Conservation (phyloP, 2,888 invertebrate genomes). For the Petrophora chlorosata region DNA sequence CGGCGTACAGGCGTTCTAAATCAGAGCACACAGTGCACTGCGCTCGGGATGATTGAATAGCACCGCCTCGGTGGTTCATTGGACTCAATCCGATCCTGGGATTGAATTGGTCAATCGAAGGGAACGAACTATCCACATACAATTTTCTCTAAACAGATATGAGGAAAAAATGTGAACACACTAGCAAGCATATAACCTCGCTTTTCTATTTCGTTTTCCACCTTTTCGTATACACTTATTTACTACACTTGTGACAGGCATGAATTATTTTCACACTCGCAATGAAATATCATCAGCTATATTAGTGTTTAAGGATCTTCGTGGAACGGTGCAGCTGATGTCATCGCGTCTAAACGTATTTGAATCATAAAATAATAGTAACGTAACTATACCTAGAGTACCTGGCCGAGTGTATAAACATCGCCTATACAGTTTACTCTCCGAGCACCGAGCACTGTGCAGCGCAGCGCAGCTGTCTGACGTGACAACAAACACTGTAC, state of each 20-base stretch:
- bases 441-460: no score
- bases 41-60: conserved; percentile 51
- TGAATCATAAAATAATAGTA: conserved; percentile 49
- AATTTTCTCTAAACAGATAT: background rate
- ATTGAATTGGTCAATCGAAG: conserved; percentile 29
- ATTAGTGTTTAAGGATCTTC: conserved; percentile 32
- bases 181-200: background rate
- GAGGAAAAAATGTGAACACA: background rate
- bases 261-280: conserved; percentile 24
- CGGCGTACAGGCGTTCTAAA: conserved; percentile 34
- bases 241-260: conserved; percentile 9
- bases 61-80: conserved; percentile 54
- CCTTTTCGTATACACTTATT: background rate
- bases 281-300: conserved; percentile 25
- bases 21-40: conserved; percentile 32
- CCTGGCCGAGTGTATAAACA: no score
- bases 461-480: conserved; percentile 19
- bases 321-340: conserved; percentile 47
- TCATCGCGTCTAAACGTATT: conserved; percentile 45
- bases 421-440: background rate
- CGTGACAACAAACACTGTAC: conserved; percentile 29
- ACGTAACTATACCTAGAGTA: conserved; percentile 27
- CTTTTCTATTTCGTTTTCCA: background rate
- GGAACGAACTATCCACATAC: conserved; percentile 10
- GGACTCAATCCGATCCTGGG: conserved; percentile 52